Evolutionary conservation across 2,888 invertebrate genomes (phyloP), one percentile per base, ranked within the genome.

Genomic region (Eupithecia subumbrata): DNA sequence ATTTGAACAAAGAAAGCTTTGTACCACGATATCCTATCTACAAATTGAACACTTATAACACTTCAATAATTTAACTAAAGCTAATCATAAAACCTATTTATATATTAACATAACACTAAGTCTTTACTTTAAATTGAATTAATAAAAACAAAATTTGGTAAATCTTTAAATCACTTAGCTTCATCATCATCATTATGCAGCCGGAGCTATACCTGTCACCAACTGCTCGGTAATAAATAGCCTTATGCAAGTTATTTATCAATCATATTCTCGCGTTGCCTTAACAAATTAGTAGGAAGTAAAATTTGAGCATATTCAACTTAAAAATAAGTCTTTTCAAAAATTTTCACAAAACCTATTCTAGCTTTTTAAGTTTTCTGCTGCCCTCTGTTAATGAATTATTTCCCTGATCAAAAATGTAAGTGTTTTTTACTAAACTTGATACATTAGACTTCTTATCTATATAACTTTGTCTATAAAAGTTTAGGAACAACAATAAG

Each of bases 401-500:
- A 0, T 34, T 40, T 40, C 40, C 18, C 9, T 67, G 67, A n/a
- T 67, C 40, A 40, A 67, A 67, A 34, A 40, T 12, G 14, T 22
- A 22, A 18, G n/a, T 18, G 1, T 40, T 67, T 64, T 60, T 60
- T 12, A 18, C 2, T 34, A 18, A 34, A 34, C 4, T 64, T 34
- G 34, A 18, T 60, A 22, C 18, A 25, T 68, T 68, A 8, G 40
- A 43, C 43, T 68, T 68, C 22, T 79, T 86, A 40, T 87, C 86
- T 12, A 84, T 85, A 76, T 94, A 94, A 72, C 84, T 92, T 74
- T 93, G 89, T n/a, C 88, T 84, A 79, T 97, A 97, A 86, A 97
- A 97, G 80, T 96, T 95, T 5, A 95, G 89, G 84, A 97, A 97
- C 30, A 97, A 93, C 71, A 96, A 92, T 0, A 96, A 87, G 82